Evolutionary conservation across 2,797 vertebrate species (phyloP), one percentile per base, ranked within the genome.

Genomic region (Gambusia yucatana): DNA sequence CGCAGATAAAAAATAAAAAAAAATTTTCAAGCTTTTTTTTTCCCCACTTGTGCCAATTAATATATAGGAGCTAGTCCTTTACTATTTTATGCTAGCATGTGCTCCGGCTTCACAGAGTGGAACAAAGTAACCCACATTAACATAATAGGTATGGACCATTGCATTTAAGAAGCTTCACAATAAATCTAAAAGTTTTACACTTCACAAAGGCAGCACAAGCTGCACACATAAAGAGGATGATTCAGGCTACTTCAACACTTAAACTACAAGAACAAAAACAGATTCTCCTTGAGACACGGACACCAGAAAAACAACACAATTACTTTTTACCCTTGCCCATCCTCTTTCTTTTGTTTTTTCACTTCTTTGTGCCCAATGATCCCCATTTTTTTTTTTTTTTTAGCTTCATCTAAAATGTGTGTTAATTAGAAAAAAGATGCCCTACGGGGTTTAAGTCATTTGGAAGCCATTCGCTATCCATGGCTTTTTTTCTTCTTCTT

Each of bases 361-460:
- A 39, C 30, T 20, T 67, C 73, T 79, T 50, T 75, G 84, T 48
- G 74, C 72, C 77, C 84, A 89, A 84, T 80, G 30, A 11, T 81
- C 76, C 41, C 3, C 55, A 81, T 87, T 76, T 50, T 36, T 61
- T 61, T 14, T 86, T 90, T 78, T 79, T 75, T 55, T 65, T 36
- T 20, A 39, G 4, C 28, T 72, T 82, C 91, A 89, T 90, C 92
- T 92, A 89, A 89, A 91, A 86, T 59, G 22, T 86, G 82, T 89
- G 87, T 93, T 93, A 91, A 93, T 92, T 94, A 88, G 55, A 0
- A 6, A 20, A 79, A 83, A 83, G 77, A 76, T 84, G 81, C 65
- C 57, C 16, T 4, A 9, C 9, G 86, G 88, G 81, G 84, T 47
- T 77, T 4, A 11, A 85, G 77, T 91, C 75, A 77, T 85, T 91